Percentiles rank a stretch among this genome's conserved stretches.
Conservation (phyloP, 53 echinoderm and acorn worm genomes). For the Luidia sarsii region DNA sequence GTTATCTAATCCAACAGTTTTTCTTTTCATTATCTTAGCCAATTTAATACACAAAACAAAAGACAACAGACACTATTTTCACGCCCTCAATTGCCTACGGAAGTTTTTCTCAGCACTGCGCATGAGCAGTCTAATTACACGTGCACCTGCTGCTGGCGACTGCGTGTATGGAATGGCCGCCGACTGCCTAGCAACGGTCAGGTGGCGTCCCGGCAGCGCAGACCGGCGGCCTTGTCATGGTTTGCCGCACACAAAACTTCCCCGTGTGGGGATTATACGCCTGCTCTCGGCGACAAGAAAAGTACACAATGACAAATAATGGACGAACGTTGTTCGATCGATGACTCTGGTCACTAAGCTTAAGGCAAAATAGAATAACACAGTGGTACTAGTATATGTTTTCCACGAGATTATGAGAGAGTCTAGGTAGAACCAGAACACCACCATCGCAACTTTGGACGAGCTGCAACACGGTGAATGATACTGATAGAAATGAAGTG, state of each 20-base stretch:
- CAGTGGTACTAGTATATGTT: no score
- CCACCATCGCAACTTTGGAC: neutral
- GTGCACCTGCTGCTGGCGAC: neutral
- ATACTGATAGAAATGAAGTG: no score
- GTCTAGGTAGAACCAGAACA: neutral
- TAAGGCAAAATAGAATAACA: neutral
- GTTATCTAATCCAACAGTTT: no score
- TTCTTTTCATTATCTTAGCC: neutral
- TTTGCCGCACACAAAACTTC: neutral
- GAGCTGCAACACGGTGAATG: no score
- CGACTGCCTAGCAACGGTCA: conserved; percentile 30
- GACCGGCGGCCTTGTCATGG: no score
- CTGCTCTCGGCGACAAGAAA: neutral
- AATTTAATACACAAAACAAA: neutral
- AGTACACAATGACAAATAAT: neutral
- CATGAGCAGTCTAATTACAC: conserved; percentile 15
- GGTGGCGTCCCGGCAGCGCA: conserved; percentile 13
- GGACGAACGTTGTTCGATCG: neutral
- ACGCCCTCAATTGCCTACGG: no score
- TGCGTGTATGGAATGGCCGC: neutral
- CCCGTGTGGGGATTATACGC: neutral
- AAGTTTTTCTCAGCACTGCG: neutral
- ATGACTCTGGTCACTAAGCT: neutral
- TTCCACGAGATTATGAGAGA: neutral
- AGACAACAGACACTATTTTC: neutral